These are phyloP conservation scores for Drosophila vallismaia DNA, from an alignment of 2,888 invertebrate genomes.

Conservation along the genomic window DNA sequence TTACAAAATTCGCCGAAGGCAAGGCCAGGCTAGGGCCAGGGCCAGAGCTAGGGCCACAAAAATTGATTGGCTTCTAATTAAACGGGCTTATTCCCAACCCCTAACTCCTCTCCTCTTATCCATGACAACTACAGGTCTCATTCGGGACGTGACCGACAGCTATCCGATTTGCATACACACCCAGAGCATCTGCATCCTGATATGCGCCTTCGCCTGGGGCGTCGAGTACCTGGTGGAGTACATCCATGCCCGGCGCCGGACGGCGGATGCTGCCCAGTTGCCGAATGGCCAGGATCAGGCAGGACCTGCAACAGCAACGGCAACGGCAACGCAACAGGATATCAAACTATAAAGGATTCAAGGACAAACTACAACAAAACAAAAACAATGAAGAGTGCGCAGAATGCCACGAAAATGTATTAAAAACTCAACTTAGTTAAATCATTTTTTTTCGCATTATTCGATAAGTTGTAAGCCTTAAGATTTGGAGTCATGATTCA, in stretches of 20 bases:
- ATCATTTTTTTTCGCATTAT: conserved; percentile 20
- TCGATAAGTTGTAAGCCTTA: conserved; percentile 14
- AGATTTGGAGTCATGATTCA: conserved; percentile 19
- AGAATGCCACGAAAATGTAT: conserved; percentile 32
- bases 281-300: conserved; percentile 51
- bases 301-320: conserved; percentile 4
- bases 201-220: conserved; percentile 89
- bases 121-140: conserved; percentile 85
- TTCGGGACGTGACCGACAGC: conserved; percentile 88
- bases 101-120: not conserved
- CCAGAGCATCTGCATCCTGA: conserved; percentile 88
- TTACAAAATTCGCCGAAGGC: not conserved
- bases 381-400: conserved; percentile 2
- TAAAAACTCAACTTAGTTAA: conserved; percentile 44
- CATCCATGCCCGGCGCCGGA: conserved; percentile 66
- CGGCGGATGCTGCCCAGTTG: conserved; percentile 62
- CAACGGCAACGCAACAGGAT: conserved; percentile 39
- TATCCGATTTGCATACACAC: conserved; percentile 89
- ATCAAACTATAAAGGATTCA: conserved; percentile 62
- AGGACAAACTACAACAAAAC: not conserved
- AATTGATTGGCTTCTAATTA: not conserved
- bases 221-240: conserved; percentile 85
- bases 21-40: no score
- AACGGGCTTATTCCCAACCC: not conserved
- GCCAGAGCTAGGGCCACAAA: not conserved